Percentiles rank a stretch among this genome's conserved stretches.
Conservation (phyloP, 2,797 vertebrate genomes). For the Tragelaphus eurycerus region DNA sequence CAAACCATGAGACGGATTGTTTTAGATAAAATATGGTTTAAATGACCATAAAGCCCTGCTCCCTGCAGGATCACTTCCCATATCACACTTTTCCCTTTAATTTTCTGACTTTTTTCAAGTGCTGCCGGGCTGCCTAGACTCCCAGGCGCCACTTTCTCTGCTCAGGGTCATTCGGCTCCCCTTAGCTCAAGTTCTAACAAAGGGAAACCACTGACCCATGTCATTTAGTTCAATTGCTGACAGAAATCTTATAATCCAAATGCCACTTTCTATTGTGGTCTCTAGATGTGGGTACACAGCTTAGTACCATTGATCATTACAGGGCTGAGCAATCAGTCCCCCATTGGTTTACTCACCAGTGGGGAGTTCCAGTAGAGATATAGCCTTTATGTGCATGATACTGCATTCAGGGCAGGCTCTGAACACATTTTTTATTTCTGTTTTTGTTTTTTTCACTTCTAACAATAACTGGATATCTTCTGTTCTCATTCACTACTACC, state of each 20-base stretch:
- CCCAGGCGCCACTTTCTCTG: neutral
- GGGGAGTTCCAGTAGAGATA: neutral
- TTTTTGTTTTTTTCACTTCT: neutral
- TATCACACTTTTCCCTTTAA: neutral
- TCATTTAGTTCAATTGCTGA: slow-evolving; percentile 35
- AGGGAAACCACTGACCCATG: slow-evolving; percentile 30
- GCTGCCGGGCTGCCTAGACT: neutral
- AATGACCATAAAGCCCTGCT: neutral
- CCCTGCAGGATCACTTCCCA: neutral
- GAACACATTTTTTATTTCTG: neutral
- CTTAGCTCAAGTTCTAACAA: slow-evolving; percentile 37
- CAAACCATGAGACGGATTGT: neutral
- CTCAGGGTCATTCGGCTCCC: neutral
- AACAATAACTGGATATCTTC: neutral
- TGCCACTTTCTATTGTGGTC: neutral
- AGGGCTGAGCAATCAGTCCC: neutral
- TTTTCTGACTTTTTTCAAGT: neutral
- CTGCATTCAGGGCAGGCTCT: neutral
- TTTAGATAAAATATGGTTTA: slow-evolving; percentile 32
- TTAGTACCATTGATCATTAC: neutral
- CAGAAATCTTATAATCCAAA: slow-evolving; percentile 52
- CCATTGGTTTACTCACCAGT: neutral
- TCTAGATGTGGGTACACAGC: neutral
- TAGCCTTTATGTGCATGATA: neutral
- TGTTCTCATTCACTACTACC: neutral